Conservation (phyloP, 2,888 invertebrate species). For the Hydriomena furcata region DNA sequence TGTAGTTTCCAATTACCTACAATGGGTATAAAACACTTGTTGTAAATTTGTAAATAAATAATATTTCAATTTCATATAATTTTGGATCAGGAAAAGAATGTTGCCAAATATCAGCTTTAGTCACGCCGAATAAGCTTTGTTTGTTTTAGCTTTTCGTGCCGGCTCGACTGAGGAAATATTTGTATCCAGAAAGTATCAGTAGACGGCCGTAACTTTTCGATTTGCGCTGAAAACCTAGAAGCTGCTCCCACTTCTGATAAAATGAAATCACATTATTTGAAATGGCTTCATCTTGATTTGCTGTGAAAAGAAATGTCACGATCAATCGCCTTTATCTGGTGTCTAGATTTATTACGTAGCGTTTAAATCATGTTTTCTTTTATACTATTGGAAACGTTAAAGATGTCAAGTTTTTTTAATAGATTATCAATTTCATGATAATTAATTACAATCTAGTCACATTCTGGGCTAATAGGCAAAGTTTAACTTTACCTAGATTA, state of each 20-base stretch:
- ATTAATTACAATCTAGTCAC: no score
- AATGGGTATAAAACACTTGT: no score
- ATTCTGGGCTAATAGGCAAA: no score
- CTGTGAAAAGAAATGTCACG: conserved; percentile 17
- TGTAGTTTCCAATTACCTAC: no score
- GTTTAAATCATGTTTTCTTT: conserved; percentile 1
- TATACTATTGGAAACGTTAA: background rate
- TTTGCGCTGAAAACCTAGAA: conserved; percentile 22
- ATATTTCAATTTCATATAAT: no score
- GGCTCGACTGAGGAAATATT: conserved; percentile 16
- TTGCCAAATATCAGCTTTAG: conserved; percentile 7
- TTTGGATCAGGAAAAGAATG: no score
- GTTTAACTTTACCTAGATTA: no score
- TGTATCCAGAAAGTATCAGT: conserved; percentile 19
- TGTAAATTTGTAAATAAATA: no score
- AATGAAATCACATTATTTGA: conserved; percentile 25
- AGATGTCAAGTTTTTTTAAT: no score
- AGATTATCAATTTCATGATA: no score
- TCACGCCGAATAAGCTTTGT: conserved; percentile 8
- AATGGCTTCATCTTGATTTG: conserved; percentile 27
- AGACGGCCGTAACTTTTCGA: conserved; percentile 17
- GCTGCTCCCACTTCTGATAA: conserved; percentile 11
- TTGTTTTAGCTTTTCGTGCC: conserved; percentile 12
- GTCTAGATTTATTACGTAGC: background rate
- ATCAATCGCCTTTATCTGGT: conserved; percentile 9